These are phyloP conservation scores for Drosophila pruinosa DNA, from an alignment of 1,140 invertebrate genomes.

Conservation along the genomic window DNA sequence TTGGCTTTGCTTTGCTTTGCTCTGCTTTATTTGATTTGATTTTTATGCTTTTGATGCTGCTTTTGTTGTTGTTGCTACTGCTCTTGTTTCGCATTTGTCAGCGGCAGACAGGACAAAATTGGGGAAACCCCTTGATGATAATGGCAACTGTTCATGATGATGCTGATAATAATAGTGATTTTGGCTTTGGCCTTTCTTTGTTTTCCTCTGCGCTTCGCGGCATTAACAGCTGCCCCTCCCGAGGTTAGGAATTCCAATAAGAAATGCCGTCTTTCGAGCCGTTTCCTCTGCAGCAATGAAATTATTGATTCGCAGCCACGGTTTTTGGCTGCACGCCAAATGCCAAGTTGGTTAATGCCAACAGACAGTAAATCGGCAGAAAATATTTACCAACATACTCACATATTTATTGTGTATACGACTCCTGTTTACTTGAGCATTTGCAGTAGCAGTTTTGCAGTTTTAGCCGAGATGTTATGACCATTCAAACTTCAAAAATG, in stretches of 20 bases:
- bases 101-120: slow-evolving; percentile 64
- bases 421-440: no score
- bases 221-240: not conserved
- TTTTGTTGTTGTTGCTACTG: slow-evolving; percentile 36
- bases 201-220: slow-evolving; percentile 2
- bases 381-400: slow-evolving; percentile 24
- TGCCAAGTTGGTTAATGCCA: slow-evolving; percentile 53
- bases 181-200: slow-evolving; percentile 16
- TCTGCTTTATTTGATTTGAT: slow-evolving; percentile 76
- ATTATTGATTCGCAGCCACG: slow-evolving; percentile 63
- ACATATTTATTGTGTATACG: not conserved
- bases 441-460: not conserved
- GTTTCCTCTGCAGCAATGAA: slow-evolving; percentile 32
- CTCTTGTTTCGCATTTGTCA: slow-evolving; percentile 24
- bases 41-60: slow-evolving; percentile 63
- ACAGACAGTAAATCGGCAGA: slow-evolving; percentile 35
- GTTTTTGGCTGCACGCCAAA: slow-evolving; percentile 64
- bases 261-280: slow-evolving; percentile 20
- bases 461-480: not conserved
- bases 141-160: not conserved
- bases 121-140: slow-evolving; percentile 61
- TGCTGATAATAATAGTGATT: slow-evolving; percentile 22
- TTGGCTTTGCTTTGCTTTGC: no score
- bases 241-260: not conserved
- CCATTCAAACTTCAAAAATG: not conserved